Evolutionary conservation across 2,888 invertebrate species (phyloP).

Genomic region (Amblyjoppa proteus): DNA sequence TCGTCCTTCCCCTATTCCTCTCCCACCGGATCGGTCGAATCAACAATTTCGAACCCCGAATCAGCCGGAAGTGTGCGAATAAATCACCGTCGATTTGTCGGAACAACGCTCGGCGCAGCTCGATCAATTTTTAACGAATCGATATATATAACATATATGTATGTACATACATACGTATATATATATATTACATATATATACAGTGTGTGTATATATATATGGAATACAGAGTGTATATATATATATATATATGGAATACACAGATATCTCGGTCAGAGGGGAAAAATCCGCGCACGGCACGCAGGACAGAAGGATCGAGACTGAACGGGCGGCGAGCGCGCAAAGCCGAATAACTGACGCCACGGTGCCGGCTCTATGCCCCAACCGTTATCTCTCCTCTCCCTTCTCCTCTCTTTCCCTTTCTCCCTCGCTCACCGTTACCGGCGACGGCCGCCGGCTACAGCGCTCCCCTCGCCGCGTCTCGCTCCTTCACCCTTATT

Average conservation of each 20-base stretch:
- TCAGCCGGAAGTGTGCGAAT: neutral
- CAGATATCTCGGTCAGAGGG: neutral
- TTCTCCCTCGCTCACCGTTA: slow-evolving; percentile 59
- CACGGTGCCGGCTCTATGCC: slow-evolving; percentile 67
- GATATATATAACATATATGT: neutral
- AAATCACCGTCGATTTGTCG: slow-evolving; percentile 6
- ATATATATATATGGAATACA: no score
- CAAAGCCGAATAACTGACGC: slow-evolving; percentile 74
- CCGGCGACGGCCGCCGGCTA: slow-evolving; percentile 35
- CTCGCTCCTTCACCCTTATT: slow-evolving; percentile 61
- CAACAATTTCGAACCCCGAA: slow-evolving; percentile 11
- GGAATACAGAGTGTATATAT: no score
- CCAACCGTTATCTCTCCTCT: slow-evolving; percentile 70
- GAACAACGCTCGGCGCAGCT: neutral
- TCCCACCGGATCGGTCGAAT: neutral
- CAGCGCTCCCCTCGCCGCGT: slow-evolving; percentile 34
- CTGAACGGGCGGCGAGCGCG: slow-evolving; percentile 68
- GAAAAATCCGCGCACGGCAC: slow-evolving; percentile 43
- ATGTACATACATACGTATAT: neutral
- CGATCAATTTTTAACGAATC: neutral
- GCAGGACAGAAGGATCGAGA: slow-evolving; percentile 60
- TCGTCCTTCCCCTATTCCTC: slow-evolving; percentile 30
- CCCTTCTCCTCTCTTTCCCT: slow-evolving; percentile 59
- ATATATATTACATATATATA: no score
- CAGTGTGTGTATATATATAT: no score